A percentile compares a stretch with the other conserved stretches of the same genome.
phyloP scores from a whole-genome alignment of 2,113 vertebrate genomes.

The Callipepla squamata region DNA sequence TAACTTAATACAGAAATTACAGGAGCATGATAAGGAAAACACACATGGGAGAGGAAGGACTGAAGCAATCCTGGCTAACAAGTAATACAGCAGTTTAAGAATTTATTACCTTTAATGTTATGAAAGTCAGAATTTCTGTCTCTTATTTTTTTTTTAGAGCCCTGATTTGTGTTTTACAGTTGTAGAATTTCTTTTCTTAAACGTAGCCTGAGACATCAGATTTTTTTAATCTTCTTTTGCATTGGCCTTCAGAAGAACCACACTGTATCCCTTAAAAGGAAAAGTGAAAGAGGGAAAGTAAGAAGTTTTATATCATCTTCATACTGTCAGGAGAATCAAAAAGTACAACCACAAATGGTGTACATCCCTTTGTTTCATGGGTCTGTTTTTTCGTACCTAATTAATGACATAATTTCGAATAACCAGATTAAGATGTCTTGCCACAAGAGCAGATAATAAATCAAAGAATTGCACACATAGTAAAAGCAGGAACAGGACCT shows the following conservation, averaged over 20 bases:
- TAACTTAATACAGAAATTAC: background rate
- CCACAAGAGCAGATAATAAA: background rate
- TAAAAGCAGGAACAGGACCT: background rate
- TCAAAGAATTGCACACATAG: background rate
- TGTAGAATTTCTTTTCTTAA: background rate
- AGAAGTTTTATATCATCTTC: background rate
- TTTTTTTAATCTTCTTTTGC: background rate
- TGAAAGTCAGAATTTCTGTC: background rate
- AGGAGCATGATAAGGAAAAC: background rate
- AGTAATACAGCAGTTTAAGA: background rate
- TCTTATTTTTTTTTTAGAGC: background rate
- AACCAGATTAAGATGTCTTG: constrained; percentile 6
- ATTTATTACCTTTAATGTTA: background rate
- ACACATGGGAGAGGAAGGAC: background rate
- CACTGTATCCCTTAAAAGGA: rapidly evolving
- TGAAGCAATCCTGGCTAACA: background rate
- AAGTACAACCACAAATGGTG: background rate
- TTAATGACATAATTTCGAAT: constrained; percentile 10
- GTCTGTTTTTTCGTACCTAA: background rate
- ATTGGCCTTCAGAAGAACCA: background rate
- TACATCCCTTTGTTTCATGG: background rate
- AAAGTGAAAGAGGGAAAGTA: background rate
- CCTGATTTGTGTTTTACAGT: background rate
- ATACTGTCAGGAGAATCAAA: background rate
- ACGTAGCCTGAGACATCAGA: background rate